Evolutionary conservation across 2,797 vertebrate genomes (phyloP), one percentile per base, ranked within the genome.

Genomic region (Lagorchestes hirsutus): DNA sequence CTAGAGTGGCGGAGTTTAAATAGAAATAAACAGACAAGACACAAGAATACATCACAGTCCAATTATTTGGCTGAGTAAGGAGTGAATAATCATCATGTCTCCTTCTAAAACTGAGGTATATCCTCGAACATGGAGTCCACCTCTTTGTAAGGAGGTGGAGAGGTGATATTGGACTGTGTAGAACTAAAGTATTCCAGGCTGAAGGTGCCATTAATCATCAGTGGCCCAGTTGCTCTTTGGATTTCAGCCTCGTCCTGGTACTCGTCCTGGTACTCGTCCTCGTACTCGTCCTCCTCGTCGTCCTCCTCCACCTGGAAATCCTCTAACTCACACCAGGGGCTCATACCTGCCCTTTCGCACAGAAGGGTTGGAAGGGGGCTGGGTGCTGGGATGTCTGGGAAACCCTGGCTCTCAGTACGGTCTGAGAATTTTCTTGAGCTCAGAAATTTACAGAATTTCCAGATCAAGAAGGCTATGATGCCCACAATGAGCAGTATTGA

Each of bases 101-200:
- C 99, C 94, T 99, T 99, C 0, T 99, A 99, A 97, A 99, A 99
- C 40, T 99, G 99, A 0, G 99, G 99, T 0, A 99, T 99, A 91
- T 99, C 99, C 0, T 96, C 99, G 97, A 99, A 99, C 87, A 99
- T 99, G 74, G 98, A 40, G 0, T 98, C 99, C 97, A 99, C 99
- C 97, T 99, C 99, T 96, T 99, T 99, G 0, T 99, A 99, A 67
- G 99, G 99, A 0, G 99, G 99, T 0, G 99, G 99, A 0, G 99
- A 99, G 0, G 99, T 99, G 95, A 99, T 99, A 0, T 99, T 99
- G 0, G 99, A 99, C 59, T 99, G 98, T 95, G 99, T 98, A 6
- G 99, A 99, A 50, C 98, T 96, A 0, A 99, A 99, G 5, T 98
- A 98, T 97, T 99, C 99, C 0, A 99, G 99, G 0, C 99, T 98